A percentile compares a stretch with the other conserved stretches of the same genome.
These are phyloP conservation scores for Engraulis encrasicolus DNA, from an alignment of 2,113 vertebrate species.

Conservation along the genomic window DNA sequence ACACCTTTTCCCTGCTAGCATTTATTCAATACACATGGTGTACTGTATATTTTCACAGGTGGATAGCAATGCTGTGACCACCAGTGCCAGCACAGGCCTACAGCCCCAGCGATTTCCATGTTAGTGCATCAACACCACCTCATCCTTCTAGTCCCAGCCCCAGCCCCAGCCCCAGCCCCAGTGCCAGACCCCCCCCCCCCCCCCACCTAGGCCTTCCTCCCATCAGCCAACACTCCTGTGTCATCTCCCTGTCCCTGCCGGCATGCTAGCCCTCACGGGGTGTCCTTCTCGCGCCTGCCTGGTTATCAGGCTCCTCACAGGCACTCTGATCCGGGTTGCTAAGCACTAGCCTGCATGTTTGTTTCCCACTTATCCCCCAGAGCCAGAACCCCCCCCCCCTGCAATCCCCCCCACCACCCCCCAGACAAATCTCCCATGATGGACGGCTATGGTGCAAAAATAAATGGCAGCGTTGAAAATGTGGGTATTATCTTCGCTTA, in stretches of 20 bases:
- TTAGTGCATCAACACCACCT: background rate
- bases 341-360: slow-evolving; percentile 68
- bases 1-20: background rate
- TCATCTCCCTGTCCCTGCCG: slow-evolving; percentile 5
- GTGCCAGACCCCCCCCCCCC: background rate
- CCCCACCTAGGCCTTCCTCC: background rate
- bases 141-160: no score
- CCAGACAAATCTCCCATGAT: background rate
- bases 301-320: slow-evolving; percentile 76
- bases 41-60: background rate
- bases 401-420: background rate
- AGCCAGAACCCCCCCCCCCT: slow-evolving; percentile 23
- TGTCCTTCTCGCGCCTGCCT: slow-evolving; percentile 63
- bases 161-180: no score
- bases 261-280: background rate
- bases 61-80: background rate
- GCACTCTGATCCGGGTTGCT: slow-evolving; percentile 69
- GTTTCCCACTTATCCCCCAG: slow-evolving; percentile 61
- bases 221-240: background rate
- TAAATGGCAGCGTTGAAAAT: background rate
- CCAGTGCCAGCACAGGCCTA: background rate
- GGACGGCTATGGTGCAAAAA: background rate
- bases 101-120: background rate
- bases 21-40: background rate
- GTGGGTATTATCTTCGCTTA: background rate